Evolutionary conservation across 2,888 invertebrate species (phyloP).

Genomic region (Syrista parreyssii): DNA sequence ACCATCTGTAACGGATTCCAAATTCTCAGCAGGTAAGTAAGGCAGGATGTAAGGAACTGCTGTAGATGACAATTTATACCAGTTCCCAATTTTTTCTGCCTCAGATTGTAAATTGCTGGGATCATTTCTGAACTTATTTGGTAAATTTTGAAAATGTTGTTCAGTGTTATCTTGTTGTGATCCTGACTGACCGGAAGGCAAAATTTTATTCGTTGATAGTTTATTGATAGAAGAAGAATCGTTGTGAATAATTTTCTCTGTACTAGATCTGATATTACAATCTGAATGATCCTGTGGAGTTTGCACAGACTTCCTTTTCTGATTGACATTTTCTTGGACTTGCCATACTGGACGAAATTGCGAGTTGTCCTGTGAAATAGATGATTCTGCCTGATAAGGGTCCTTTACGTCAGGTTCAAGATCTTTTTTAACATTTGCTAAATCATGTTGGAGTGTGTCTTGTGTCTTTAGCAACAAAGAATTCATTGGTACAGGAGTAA

Average conservation of each 20-base stretch:
- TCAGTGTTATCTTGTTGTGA: neutral
- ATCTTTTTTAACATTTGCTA: neutral
- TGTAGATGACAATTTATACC: neutral
- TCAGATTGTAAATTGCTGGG: neutral
- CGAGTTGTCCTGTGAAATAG: neutral
- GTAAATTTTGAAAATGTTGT: neutral
- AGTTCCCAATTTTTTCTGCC: neutral
- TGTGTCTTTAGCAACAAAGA: neutral
- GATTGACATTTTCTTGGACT: neutral
- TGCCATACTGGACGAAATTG: conserved; percentile 2
- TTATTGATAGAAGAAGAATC: neutral
- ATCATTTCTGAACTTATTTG: neutral
- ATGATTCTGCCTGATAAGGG: neutral
- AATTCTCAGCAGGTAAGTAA: neutral
- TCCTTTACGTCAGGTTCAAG: neutral
- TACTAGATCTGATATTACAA: neutral
- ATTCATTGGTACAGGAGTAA: too few relatives aligned
- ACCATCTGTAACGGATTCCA: neutral
- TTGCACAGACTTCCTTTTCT: neutral
- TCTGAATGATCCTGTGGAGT: neutral
- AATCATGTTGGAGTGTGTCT: neutral
- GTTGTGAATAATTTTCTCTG: neutral
- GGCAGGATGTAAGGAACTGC: neutral
- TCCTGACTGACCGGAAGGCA: neutral
- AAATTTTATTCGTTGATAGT: neutral